Conservation (phyloP, 2,888 invertebrate genomes). For the Habrosyne pyritoides region DNA sequence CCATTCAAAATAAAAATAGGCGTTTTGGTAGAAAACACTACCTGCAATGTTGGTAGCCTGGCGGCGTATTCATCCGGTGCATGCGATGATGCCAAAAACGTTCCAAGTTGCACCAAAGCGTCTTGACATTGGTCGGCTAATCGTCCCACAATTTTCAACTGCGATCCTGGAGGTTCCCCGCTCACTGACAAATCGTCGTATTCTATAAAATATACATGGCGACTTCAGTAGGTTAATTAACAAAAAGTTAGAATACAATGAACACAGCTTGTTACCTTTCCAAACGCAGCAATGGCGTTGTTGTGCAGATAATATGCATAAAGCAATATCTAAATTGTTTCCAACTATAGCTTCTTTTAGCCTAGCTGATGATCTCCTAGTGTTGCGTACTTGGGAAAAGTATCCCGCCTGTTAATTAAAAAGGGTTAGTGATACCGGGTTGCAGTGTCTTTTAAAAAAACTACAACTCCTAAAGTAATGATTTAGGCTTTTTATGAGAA, state of each 20-base stretch:
- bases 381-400: slow-evolving; percentile 98
- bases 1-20: background rate
- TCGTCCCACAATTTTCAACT: slow-evolving; percentile 94
- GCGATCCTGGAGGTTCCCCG: slow-evolving; percentile 88
- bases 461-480: no score
- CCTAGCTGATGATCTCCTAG: slow-evolving; percentile 96
- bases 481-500: no score
- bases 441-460: background rate
- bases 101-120: slow-evolving; percentile 98
- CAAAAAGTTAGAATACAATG: background rate
- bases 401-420: slow-evolving; percentile 91
- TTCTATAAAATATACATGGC: slow-evolving; percentile 39
- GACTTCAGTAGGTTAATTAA: background rate
- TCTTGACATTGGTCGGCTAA: slow-evolving; percentile 97
- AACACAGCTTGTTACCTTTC: slow-evolving; percentile 78
- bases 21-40: slow-evolving; percentile 33
- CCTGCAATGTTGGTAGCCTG: slow-evolving; percentile 91
- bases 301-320: slow-evolving; percentile 97
- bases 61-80: slow-evolving; percentile 97
- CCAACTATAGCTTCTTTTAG: slow-evolving; percentile 97
- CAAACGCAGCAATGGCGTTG: slow-evolving; percentile 97
- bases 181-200: slow-evolving; percentile 44
- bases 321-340: slow-evolving; percentile 95
- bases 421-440: slow-evolving; percentile 1
- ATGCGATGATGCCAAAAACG: slow-evolving; percentile 96